These are phyloP conservation scores for Phortica magna DNA, from an alignment of 2,888 invertebrate species.

Conservation along the genomic window DNA sequence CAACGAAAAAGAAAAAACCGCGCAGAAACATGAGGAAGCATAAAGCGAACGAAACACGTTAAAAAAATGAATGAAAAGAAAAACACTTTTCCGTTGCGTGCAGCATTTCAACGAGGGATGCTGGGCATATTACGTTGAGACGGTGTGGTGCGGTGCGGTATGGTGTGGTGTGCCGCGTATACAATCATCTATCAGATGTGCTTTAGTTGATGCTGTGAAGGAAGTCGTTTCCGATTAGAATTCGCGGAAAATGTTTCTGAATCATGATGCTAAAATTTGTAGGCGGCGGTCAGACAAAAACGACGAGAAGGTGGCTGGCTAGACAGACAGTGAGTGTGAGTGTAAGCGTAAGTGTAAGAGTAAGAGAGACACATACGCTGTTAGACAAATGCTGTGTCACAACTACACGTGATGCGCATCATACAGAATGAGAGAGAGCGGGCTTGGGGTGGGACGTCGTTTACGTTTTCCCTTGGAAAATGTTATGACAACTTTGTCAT, in stretches of 20 bases:
- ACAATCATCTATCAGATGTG: slow-evolving; percentile 36
- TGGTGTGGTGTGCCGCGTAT: slow-evolving; percentile 28
- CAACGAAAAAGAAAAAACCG: too few relatives aligned
- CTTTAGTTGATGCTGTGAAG: slow-evolving; percentile 55
- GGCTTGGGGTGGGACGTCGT: too few relatives aligned
- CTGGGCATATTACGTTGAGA: slow-evolving; percentile 17
- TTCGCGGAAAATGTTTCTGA: slow-evolving; percentile 27
- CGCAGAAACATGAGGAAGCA: slow-evolving; percentile 23
- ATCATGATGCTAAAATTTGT: slow-evolving; percentile 8
- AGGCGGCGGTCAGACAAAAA: slow-evolving; percentile 3
- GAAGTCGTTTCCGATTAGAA: slow-evolving; percentile 20
- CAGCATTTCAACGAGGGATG: not conserved
- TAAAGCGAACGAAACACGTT: slow-evolving; percentile 43
- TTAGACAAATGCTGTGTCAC: too few relatives aligned
- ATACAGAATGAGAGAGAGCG: too few relatives aligned
- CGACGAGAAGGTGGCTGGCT: slow-evolving; percentile 33
- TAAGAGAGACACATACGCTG: not conserved
- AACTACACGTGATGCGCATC: slow-evolving; percentile 23
- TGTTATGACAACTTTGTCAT: slow-evolving; percentile 15
- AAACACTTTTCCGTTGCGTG: slow-evolving; percentile 66
- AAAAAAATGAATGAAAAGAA: slow-evolving; percentile 54
- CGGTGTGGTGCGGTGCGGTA: slow-evolving; percentile 15
- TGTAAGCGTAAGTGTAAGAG: not conserved
- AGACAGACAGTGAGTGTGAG: slow-evolving; percentile 38
- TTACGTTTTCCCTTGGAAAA: too few relatives aligned